These are phyloP conservation scores for Struthio camelus DNA, from an alignment of 2,113 vertebrate genomes.

Conservation along the genomic window DNA sequence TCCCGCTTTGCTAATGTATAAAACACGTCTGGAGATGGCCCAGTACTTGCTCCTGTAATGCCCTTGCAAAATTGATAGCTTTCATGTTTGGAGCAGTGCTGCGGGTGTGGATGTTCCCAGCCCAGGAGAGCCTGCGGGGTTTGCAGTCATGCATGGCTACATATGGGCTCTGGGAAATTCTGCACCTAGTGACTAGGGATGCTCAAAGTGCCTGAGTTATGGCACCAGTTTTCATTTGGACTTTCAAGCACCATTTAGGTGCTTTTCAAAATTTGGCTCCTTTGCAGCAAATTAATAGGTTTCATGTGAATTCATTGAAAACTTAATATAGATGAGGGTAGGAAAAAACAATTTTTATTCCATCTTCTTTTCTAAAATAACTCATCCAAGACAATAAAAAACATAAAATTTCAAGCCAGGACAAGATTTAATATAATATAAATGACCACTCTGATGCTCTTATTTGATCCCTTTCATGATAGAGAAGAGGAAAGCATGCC, in stretches of 20 bases:
- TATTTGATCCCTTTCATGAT: neutral
- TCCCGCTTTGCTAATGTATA: fast-evolving
- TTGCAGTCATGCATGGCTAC: too few relatives aligned
- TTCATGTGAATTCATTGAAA: neutral
- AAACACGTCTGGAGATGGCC: neutral
- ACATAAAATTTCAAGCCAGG: neutral
- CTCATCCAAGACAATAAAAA: neutral
- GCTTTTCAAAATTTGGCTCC: neutral
- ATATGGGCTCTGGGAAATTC: neutral
- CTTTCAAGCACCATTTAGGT: neutral
- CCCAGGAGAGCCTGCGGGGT: too few relatives aligned
- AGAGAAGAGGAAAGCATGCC: neutral
- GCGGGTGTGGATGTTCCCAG: too few relatives aligned
- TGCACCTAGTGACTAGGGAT: neutral
- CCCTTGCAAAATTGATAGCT: too few relatives aligned
- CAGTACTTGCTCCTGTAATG: neutral
- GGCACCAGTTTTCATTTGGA: neutral
- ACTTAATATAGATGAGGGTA: fast-evolving
- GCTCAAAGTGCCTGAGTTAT: fast-evolving
- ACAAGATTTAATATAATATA: fast-evolving
- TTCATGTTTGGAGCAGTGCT: too few relatives aligned
- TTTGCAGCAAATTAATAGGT: neutral
- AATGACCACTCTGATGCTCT: neutral
- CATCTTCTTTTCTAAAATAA: neutral
- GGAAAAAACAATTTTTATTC: neutral